phyloP scores from a whole-genome alignment of 2,797 vertebrate genomes.

The Chelidonichthys spinosus region DNA sequence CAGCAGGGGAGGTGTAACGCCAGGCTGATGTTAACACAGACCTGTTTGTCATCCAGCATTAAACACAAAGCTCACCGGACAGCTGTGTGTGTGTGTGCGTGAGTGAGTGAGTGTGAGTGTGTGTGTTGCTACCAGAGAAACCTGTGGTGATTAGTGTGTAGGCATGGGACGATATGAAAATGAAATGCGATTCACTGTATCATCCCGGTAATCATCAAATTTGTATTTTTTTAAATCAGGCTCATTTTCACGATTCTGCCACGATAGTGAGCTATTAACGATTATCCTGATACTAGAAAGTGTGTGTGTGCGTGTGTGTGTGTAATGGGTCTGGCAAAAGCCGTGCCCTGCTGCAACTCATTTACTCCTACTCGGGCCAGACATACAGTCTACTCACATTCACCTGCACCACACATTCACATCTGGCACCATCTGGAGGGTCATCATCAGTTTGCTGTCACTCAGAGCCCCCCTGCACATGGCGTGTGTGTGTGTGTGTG shows the following conservation, averaged over 20 bases:
- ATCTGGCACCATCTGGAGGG: slow-evolving; percentile 72
- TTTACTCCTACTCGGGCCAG: slow-evolving; percentile 61
- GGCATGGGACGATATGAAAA: too few relatives aligned
- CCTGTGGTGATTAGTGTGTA: slow-evolving; percentile 1
- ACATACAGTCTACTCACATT: slow-evolving; percentile 38
- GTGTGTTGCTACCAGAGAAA: slow-evolving; percentile 11
- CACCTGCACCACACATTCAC: slow-evolving; percentile 46
- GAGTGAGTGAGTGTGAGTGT: slow-evolving; percentile 47
- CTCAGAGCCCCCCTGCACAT: slow-evolving; percentile 28
- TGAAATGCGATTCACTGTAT: too few relatives aligned
- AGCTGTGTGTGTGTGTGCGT: slow-evolving; percentile 47
- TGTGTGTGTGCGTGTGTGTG: slow-evolving; percentile 15
- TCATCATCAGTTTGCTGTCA: slow-evolving; percentile 67
- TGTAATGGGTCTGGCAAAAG: slow-evolving; percentile 34
- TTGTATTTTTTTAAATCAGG: too few relatives aligned
- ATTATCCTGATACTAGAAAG: not conserved
- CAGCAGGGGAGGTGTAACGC: slow-evolving; percentile 51
- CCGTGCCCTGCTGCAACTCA: slow-evolving; percentile 53
- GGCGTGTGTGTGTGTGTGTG: slow-evolving; percentile 11
- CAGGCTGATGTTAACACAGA: slow-evolving; percentile 53
- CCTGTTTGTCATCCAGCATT: slow-evolving; percentile 68
- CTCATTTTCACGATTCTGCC: too few relatives aligned
- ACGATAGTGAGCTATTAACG: too few relatives aligned
- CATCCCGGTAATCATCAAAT: too few relatives aligned
- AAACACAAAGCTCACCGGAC: slow-evolving; percentile 54